Evolutionary conservation across 2,797 vertebrate genomes (phyloP).

Genomic region (Eidolon dupreanum): DNA sequence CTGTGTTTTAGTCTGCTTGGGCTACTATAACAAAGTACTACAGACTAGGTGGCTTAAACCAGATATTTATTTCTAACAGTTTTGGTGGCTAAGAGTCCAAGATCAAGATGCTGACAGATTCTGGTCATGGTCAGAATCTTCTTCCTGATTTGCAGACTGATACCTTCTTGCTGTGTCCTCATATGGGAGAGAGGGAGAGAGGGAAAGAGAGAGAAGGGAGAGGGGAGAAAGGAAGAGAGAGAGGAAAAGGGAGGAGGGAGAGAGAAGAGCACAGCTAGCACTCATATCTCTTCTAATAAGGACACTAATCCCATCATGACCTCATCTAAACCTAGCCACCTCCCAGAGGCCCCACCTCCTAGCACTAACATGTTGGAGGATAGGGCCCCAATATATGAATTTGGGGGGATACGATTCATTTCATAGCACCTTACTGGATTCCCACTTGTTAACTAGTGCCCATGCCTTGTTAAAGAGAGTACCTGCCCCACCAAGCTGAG

Average conservation of each 20-base stretch:
- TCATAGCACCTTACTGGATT: not conserved
- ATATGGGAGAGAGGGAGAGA: too few relatives aligned
- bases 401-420: not conserved
- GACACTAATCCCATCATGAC: not conserved
- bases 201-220: too few relatives aligned
- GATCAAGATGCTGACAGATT: not conserved
- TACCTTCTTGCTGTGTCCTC: not conserved
- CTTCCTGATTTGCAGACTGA: not conserved
- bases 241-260: too few relatives aligned
- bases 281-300: not conserved
- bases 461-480: not conserved
- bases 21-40: not conserved
- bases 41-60: not conserved
- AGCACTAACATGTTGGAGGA: not conserved
- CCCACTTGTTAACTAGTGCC: not conserved
- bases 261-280: too few relatives aligned
- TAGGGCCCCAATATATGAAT: not conserved
- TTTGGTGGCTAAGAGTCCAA: not conserved
- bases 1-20: not conserved
- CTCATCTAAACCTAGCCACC: not conserved
- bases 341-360: not conserved
- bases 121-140: not conserved
- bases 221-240: too few relatives aligned
- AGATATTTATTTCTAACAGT: not conserved
- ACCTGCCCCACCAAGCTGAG: not conserved